Percentiles rank a stretch among this genome's conserved stretches.
Conservation (phyloP, 1,140 invertebrate genomes). For the Pachypeltis micranthus region DNA sequence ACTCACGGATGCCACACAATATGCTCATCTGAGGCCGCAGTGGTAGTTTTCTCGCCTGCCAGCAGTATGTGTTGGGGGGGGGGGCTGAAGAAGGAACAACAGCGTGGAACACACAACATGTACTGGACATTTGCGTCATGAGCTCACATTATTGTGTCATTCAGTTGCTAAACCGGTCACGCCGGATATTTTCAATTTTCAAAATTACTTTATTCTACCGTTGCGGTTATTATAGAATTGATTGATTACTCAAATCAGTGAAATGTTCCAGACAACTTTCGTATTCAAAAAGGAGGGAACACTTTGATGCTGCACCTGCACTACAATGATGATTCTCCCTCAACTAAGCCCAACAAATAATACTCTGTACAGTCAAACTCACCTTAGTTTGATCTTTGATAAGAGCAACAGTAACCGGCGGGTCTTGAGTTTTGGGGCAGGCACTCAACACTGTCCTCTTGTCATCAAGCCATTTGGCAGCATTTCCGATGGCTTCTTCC, state of each 20-base stretch:
- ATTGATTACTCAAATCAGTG: not conserved
- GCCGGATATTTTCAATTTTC: too few species aligned
- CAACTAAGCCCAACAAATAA: too few species aligned
- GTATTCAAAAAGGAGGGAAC: not conserved
- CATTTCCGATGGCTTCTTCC: slow-evolving; percentile 38
- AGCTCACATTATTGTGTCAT: too few species aligned
- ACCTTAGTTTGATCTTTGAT: slow-evolving; percentile 62
- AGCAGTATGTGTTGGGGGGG: too few species aligned
- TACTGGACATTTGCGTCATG: too few species aligned
- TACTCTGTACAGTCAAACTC: slow-evolving; percentile 22
- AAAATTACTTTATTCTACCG: not conserved
- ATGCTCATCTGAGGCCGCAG: too few species aligned
- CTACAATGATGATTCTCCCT: not conserved
- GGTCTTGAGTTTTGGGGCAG: slow-evolving; percentile 48
- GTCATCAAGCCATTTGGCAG: slow-evolving; percentile 32
- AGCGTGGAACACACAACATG: too few species aligned
- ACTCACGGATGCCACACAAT: too few species aligned
- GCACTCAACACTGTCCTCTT: slow-evolving; percentile 38
- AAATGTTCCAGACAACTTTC: not conserved
- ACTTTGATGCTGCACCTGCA: not conserved
- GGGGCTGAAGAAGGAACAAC: too few species aligned
- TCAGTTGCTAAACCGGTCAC: too few species aligned
- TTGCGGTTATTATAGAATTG: not conserved
- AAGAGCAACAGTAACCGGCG: slow-evolving; percentile 60
- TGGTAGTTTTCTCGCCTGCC: too few species aligned